phyloP scores from a whole-genome alignment of 2,888 invertebrate genomes.

The Chrysolina oricalcia region DNA sequence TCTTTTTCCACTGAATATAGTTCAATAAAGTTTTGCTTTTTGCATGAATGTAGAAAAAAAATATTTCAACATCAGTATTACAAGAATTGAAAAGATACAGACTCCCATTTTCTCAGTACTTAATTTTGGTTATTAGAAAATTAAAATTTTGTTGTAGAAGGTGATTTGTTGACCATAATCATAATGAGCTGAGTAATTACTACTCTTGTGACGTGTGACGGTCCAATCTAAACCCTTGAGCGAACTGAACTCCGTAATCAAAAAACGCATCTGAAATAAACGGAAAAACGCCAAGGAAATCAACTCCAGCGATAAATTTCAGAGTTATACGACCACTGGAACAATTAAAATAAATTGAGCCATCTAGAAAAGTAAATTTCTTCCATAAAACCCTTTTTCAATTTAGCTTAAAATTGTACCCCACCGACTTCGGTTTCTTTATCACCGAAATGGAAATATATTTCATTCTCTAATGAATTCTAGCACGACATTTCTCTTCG shows the following conservation, averaged over 20 bases:
- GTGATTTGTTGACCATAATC: too few species aligned
- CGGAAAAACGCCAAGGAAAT: neutral
- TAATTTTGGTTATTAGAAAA: too few species aligned
- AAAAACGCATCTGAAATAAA: neutral
- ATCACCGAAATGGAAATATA: slow-evolving; percentile 14
- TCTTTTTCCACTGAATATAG: too few species aligned
- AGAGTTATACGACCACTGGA: slow-evolving; percentile 11
- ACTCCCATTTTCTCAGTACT: too few species aligned
- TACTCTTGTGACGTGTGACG: too few species aligned
- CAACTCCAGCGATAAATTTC: neutral
- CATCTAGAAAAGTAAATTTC: slow-evolving; percentile 9
- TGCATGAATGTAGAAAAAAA: too few species aligned
- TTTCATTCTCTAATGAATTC: slow-evolving; percentile 5
- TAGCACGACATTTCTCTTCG: neutral
- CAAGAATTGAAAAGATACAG: too few species aligned
- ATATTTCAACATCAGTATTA: too few species aligned
- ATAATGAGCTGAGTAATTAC: too few species aligned
- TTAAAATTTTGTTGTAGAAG: too few species aligned
- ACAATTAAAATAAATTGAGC: slow-evolving; percentile 22
- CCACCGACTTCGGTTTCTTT: neutral
- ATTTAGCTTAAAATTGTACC: neutral
- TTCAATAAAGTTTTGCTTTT: too few species aligned
- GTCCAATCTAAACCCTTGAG: neutral
- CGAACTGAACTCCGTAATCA: neutral
- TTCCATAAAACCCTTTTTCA: slow-evolving; percentile 23